Conservation (phyloP, 2,113 vertebrate genomes). For the Notarius quadriscutis region DNA sequence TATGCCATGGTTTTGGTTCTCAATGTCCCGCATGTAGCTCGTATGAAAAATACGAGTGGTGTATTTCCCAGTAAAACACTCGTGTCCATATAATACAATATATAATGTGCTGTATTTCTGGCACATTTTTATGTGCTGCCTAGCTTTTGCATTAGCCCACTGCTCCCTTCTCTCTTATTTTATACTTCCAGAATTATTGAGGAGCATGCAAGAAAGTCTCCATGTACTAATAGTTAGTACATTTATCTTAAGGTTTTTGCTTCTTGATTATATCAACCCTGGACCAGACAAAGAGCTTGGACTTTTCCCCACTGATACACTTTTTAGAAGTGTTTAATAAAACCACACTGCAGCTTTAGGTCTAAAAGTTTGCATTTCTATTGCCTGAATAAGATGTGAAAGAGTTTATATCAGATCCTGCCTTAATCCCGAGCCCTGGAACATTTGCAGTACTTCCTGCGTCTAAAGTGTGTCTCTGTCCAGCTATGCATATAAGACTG, state of each 20-base stretch:
- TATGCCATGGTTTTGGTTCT: too few species aligned
- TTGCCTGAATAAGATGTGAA: neutral
- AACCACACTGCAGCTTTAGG: neutral
- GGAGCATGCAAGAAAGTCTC: neutral
- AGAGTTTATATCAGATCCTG: neutral
- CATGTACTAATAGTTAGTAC: neutral
- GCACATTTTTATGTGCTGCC: neutral
- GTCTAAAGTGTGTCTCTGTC: conserved; percentile 22
- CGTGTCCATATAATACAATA: too few species aligned
- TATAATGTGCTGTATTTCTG: too few species aligned
- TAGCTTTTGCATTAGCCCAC: neutral
- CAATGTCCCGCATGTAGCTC: too few species aligned
- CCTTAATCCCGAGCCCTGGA: neutral
- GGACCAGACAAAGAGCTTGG: neutral
- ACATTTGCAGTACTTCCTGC: conserved; percentile 5
- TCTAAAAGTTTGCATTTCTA: neutral
- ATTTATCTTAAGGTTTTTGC: neutral
- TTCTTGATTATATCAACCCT: neutral
- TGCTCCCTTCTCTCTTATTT: neutral
- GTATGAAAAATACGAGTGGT: too few species aligned
- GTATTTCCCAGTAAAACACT: too few species aligned
- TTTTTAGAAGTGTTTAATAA: neutral
- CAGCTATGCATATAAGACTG: conserved; percentile 5
- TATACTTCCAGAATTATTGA: neutral
- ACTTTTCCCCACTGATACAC: neutral